Conservation (phyloP, 1,140 invertebrate species). For the Dendroctonus ponderosae region DNA sequence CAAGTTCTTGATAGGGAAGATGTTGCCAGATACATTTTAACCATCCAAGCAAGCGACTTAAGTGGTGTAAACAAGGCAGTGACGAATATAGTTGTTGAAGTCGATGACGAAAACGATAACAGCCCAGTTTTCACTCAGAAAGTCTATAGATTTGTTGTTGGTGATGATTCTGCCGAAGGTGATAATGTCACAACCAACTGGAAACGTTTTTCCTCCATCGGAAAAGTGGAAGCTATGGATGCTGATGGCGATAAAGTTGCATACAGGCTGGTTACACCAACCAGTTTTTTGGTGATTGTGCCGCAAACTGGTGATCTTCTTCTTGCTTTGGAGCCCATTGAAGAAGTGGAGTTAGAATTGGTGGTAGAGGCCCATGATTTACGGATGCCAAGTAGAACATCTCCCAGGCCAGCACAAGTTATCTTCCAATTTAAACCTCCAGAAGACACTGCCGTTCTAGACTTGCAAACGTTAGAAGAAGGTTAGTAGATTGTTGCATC, state of each 20-base stretch:
- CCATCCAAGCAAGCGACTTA: slow-evolving; percentile 72
- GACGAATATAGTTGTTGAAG: slow-evolving; percentile 68
- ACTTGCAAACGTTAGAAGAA: slow-evolving; percentile 52
- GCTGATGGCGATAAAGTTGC: slow-evolving; percentile 84
- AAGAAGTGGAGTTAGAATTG: slow-evolving; percentile 65
- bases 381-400: slow-evolving; percentile 66
- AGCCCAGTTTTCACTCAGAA: slow-evolving; percentile 75
- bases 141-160: slow-evolving; percentile 75
- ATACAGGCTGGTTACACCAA: slow-evolving; percentile 76
- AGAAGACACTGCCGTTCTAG: slow-evolving; percentile 52
- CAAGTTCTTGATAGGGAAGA: slow-evolving; percentile 71
- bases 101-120: slow-evolving; percentile 90
- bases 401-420: slow-evolving; percentile 69
- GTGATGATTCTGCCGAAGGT: slow-evolving; percentile 55
- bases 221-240: slow-evolving; percentile 78
- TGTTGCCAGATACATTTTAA: slow-evolving; percentile 66
- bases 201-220: slow-evolving; percentile 76
- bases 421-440: slow-evolving; percentile 71
- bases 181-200: slow-evolving; percentile 59
- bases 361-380: slow-evolving; percentile 80
- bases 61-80: slow-evolving; percentile 71
- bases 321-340: slow-evolving; percentile 69
- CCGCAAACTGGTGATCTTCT: slow-evolving; percentile 89
- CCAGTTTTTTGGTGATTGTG: slow-evolving; percentile 78
- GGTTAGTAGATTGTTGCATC: not conserved